Percentiles rank a stretch among this genome's conserved stretches.
Conservation (phyloP, 2,113 vertebrate species). For the Corythoichthys haematopterus region DNA sequence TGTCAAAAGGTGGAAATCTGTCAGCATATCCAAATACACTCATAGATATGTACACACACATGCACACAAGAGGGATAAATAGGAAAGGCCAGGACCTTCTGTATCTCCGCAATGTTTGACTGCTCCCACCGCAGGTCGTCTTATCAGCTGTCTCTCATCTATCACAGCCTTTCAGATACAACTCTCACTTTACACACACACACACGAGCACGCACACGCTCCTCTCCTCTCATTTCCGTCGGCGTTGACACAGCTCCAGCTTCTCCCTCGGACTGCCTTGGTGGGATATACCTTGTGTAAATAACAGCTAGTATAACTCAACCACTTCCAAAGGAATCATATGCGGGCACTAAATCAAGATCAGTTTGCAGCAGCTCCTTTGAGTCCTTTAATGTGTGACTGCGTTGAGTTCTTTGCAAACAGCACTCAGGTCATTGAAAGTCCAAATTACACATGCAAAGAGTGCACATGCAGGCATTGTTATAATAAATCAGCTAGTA, state of each 20-base stretch:
- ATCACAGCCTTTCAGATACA: constrained; percentile 39
- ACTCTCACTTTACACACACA: constrained; percentile 33
- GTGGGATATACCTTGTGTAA: constrained; percentile 27
- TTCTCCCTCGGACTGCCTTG: constrained; percentile 34
- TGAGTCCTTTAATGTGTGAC: constrained; percentile 1
- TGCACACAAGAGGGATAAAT: constrained; percentile 36
- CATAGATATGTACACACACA: constrained; percentile 25
- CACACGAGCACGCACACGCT: background rate
- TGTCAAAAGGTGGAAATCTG: background rate
- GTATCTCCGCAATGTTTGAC: constrained; percentile 56
- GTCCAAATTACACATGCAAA: constrained; percentile 5
- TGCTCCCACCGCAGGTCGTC: constrained; percentile 54
- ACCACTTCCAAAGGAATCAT: constrained; percentile 27
- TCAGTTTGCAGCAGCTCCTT: constrained; percentile 7
- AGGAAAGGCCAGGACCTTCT: constrained; percentile 37
- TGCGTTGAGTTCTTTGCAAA: constrained; percentile 3
- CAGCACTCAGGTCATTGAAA: constrained; percentile 9
- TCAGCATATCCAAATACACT: constrained; percentile 6
- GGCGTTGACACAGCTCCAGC: constrained; percentile 28
- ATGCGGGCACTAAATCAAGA: constrained; percentile 4
- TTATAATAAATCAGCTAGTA: background rate
- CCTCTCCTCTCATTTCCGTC: constrained; percentile 21
- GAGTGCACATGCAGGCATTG: background rate
- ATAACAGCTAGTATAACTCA: constrained; percentile 45
- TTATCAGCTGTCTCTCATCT: constrained; percentile 61